phyloP scores from a whole-genome alignment of 2,113 vertebrate genomes.

The Barbus barbus region DNA sequence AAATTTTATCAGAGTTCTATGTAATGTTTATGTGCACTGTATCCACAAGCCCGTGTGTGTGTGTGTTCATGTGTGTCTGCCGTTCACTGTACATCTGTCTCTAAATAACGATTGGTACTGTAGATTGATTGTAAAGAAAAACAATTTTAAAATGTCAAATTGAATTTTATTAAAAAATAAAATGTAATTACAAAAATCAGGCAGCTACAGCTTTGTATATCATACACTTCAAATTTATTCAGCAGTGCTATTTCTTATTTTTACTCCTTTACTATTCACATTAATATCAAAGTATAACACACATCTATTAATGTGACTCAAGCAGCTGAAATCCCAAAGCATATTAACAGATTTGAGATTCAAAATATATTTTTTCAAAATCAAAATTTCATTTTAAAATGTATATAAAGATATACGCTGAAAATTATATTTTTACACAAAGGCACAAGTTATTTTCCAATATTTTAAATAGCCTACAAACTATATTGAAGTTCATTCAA shows the following conservation, averaged over 20 bases:
- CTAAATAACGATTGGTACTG: conserved; percentile 58
- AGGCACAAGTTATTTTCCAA: background rate
- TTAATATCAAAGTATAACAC: background rate
- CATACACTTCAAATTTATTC: background rate
- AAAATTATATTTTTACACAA: no score
- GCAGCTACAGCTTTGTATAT: conserved; percentile 11
- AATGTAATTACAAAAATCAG: conserved; percentile 26
- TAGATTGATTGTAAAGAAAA: conserved; percentile 52
- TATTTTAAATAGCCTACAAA: background rate
- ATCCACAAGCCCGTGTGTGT: conserved; percentile 42
- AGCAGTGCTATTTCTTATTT: background rate
- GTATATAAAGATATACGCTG: no score
- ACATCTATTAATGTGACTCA: background rate
- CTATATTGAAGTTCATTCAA: background rate
- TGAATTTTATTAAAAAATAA: conserved; percentile 48
- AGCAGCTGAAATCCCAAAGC: background rate
- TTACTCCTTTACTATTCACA: background rate
- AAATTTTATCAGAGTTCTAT: conserved; percentile 34
- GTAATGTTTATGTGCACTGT: conserved; percentile 50
- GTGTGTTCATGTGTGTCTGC: conserved; percentile 50
- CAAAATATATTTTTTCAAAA: background rate
- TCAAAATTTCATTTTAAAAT: background rate
- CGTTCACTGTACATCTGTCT: conserved; percentile 51
- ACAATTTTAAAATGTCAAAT: conserved; percentile 39
- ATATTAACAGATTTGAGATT: background rate